Base-by-base conservation (phyloP, 2,797 vertebrate species). In the Cossypha polioptera region DNA sequence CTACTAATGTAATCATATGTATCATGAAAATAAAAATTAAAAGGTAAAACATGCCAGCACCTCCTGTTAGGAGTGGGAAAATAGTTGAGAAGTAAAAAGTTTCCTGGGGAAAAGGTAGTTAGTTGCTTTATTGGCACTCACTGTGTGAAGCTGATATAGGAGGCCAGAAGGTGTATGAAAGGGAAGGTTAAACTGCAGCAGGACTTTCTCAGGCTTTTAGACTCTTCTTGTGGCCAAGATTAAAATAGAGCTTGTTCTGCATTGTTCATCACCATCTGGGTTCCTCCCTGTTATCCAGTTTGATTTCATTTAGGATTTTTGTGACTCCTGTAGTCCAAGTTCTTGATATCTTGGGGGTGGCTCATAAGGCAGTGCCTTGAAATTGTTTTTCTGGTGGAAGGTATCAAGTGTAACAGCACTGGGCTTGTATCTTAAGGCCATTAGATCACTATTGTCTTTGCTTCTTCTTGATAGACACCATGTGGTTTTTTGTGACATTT, bases 101-200 rank as follows among this genome's bases (percentile, higher is more conserved):
- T 62, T 76, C n/a, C 5, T 65, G 35, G 35, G 31, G 25, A 26
- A 35, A 53, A 71, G 8, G 38, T 48, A 8, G 24, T 33, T 77
- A 58, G 22, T 54, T 67, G 36, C 57, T 86, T 31, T 51, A 0
- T 43, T 77, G 74, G 31, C 31, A 7, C 10, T 54, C 12, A 5
- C 11, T 1, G 1, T 17, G n/a, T 51, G 28, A 45, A 72, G 43
- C 59, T 5, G 16, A 36, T 33, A 1, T 0, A 16, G 36, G 28
- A 40, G 43, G 17, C 36, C 57, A 13, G 42, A 26, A 22, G 20
- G 20, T 16, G 1, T 16, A 13, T 62, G 53, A 18, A 47, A 50
- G 73, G 31, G 15, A 12, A 31, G 58, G 43, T 31, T 36, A 26
- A 42, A 28, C n/a, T n/a, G 53, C 65, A 71, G 25, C 31, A 38